phyloP scores from a whole-genome alignment of 2,113 vertebrate species.

The Psophia crepitans region DNA sequence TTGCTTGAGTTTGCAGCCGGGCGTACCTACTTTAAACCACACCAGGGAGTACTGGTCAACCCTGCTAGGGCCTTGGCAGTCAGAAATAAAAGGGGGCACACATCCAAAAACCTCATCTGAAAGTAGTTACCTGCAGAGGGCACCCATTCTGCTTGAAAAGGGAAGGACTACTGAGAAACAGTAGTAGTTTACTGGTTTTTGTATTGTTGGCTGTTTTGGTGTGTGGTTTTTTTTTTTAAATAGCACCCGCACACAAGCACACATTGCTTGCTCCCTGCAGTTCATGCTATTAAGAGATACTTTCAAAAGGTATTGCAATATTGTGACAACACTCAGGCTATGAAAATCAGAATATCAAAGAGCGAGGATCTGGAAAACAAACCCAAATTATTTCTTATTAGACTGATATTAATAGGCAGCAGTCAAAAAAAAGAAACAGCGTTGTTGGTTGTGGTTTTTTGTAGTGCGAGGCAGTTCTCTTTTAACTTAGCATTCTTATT shows the following conservation, averaged over 20 bases:
- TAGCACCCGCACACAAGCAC: not conserved
- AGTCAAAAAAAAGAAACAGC: not conserved
- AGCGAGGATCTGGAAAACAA: not conserved
- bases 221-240: not conserved
- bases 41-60: accelerated
- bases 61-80: not conserved
- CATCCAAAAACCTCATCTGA: not conserved
- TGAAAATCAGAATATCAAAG: not conserved
- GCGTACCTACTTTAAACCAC: not conserved
- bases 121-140: constrained; percentile 48
- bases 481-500: not conserved
- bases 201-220: not conserved
- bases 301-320: not conserved
- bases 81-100: not conserved
- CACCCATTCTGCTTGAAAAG: not conserved
- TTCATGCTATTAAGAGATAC: not conserved
- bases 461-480: not conserved
- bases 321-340: not conserved
- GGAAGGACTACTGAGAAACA: not conserved
- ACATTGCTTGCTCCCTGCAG: not conserved
- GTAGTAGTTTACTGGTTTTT: not conserved
- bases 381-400: not conserved
- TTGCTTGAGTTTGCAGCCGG: not conserved
- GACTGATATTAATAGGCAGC: not conserved
- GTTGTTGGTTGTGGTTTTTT: not conserved